phyloP scores from a whole-genome alignment of 2,888 invertebrate genomes.

The Chaetogeoica ovagalla region DNA sequence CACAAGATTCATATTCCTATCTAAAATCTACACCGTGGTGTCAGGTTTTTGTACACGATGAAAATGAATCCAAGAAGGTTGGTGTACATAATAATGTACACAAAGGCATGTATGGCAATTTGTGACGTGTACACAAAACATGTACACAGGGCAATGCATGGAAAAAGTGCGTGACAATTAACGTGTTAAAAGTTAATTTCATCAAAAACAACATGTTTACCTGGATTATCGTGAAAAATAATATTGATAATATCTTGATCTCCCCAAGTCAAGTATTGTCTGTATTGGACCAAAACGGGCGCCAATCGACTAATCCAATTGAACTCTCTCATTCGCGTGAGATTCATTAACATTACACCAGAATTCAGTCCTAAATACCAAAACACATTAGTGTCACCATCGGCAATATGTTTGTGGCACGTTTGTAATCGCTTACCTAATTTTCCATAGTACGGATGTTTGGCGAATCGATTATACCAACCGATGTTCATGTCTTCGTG shows the following conservation, averaged over 20 bases:
- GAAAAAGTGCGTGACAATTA: too few species aligned
- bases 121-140: too few species aligned
- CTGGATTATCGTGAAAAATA: conserved; percentile 81
- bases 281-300: conserved; percentile 83
- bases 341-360: conserved; percentile 96
- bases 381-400: background rate
- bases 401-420: conserved; percentile 5
- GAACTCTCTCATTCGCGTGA: conserved; percentile 85
- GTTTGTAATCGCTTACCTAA: conserved; percentile 65
- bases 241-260: conserved; percentile 95
- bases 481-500: conserved; percentile 90
- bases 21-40: too few species aligned
- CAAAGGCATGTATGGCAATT: too few species aligned
- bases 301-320: conserved; percentile 83
- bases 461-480: conserved; percentile 95
- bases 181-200: too few species aligned
- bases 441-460: conserved; percentile 90
- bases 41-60: too few species aligned
- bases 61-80: too few species aligned
- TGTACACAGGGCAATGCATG: too few species aligned
- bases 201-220: conserved; percentile 58
- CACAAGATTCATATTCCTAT: too few species aligned
- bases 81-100: too few species aligned
- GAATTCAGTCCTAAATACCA: conserved; percentile 80
- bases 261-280: conserved; percentile 89